phyloP scores from a whole-genome alignment of 2,888 invertebrate genomes.

The Microchrysa polita region DNA sequence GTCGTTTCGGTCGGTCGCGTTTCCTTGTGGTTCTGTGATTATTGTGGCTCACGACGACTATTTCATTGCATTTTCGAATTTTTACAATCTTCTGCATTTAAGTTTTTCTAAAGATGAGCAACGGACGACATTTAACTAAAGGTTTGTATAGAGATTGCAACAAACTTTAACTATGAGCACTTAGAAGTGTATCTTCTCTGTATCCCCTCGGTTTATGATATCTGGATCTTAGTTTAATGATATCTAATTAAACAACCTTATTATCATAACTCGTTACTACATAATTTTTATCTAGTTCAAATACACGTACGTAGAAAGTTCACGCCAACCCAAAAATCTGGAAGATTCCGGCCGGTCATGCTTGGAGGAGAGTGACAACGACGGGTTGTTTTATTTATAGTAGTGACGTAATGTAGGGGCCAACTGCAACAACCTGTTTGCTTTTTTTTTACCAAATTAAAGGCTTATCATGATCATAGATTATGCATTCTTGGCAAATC shows the following conservation, averaged over 20 bases:
- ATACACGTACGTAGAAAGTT: not conserved
- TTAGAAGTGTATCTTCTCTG: too few relatives aligned
- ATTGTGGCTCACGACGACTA: not conserved
- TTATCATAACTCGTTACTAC: not conserved
- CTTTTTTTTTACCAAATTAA: too few relatives aligned
- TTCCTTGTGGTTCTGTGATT: not conserved
- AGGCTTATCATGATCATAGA: too few relatives aligned
- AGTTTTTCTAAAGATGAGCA: constrained; percentile 48
- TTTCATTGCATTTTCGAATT: not conserved
- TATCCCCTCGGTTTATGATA: too few relatives aligned
- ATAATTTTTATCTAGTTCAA: not conserved
- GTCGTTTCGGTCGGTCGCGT: not conserved
- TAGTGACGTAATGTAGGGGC: constrained; percentile 38
- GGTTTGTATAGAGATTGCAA: constrained; percentile 37
- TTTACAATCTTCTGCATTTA: not conserved
- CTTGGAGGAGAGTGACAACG: not conserved
- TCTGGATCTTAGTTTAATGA: too few relatives aligned
- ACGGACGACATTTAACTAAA: constrained; percentile 48
- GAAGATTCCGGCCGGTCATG: not conserved
- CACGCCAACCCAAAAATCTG: not conserved
- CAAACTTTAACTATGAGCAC: too few relatives aligned
- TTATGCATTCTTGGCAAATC: too few relatives aligned
- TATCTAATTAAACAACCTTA: too few relatives aligned
- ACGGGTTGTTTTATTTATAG: constrained; percentile 45
- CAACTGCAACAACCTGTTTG: constrained; percentile 43